phyloP scores from a whole-genome alignment of 2,797 vertebrate genomes.

The Australoheros facetus region DNA sequence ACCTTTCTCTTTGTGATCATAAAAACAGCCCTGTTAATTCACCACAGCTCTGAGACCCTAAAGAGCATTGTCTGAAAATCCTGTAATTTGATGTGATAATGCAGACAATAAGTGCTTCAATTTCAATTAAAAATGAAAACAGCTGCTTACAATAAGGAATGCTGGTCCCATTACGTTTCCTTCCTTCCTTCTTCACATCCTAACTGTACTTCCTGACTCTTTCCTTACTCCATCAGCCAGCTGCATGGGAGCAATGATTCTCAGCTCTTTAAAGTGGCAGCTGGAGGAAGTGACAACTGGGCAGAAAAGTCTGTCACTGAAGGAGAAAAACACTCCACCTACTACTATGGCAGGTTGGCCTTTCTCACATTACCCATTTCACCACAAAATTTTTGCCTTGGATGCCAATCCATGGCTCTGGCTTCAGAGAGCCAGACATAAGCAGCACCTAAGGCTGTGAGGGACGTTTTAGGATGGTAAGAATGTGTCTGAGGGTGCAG shows the following conservation, averaged over 20 bases:
- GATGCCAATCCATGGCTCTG: slow-evolving; percentile 32
- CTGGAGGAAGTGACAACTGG: slow-evolving; percentile 73
- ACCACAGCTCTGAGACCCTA: slow-evolving; percentile 6
- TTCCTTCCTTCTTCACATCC: slow-evolving; percentile 63
- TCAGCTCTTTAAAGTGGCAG: slow-evolving; percentile 55
- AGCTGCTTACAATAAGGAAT: slow-evolving; percentile 37
- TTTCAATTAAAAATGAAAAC: slow-evolving; percentile 15
- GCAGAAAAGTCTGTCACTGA: slow-evolving; percentile 25
- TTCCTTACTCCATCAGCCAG: slow-evolving; percentile 39
- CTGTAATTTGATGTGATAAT: slow-evolving; percentile 13
- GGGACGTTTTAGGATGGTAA: slow-evolving; percentile 39
- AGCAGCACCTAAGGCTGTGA: slow-evolving; percentile 28
- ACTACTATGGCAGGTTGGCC: slow-evolving; percentile 36
- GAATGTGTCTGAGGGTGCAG: slow-evolving; percentile 19
- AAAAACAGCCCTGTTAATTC: slow-evolving; percentile 35
- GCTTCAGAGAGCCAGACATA: slow-evolving; percentile 56
- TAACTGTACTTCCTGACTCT: slow-evolving; percentile 57
- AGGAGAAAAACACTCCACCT: slow-evolving; percentile 55
- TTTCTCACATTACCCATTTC: slow-evolving; percentile 68
- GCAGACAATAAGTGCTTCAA: slow-evolving; percentile 20
- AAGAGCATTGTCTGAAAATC: slow-evolving; percentile 34
- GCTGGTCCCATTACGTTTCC: slow-evolving; percentile 30
- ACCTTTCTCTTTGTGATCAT: slow-evolving; percentile 39
- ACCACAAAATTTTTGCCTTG: slow-evolving; percentile 34
- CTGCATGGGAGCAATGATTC: slow-evolving; percentile 23